Base-by-base conservation (phyloP, 2,113 vertebrate species). In the Gymnocephalus cernua region DNA sequence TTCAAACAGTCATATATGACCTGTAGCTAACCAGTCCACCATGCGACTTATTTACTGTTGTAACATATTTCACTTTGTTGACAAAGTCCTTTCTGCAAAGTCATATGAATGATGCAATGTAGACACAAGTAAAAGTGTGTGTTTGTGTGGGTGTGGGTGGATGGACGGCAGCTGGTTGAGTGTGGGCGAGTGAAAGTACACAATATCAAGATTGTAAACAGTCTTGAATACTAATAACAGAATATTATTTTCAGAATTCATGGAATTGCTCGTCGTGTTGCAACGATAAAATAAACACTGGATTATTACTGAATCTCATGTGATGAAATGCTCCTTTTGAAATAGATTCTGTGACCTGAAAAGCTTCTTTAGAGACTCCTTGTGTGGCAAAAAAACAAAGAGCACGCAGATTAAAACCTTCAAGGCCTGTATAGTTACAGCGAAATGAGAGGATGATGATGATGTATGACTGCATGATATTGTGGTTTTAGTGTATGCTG, bases 101-200 rank as follows among this genome's bases (percentile, higher is more conserved):
- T 70, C 32, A 50, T n/a, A 29, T 3, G 16, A 41, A 27, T 89
- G 63, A 86, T 77, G 87, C 87, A 89, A 83, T 74, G 47, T 86
- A 16, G 61, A 88, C 82, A 85, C 67, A 71, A 61, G 72, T 14
- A 64, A 56, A 79, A 71, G 70, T 75, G 50, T 83, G 54, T 16
- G 18, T 57, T 16, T 72, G 56, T 51, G 67, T 13, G 78, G 9
- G 9, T 68, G 50, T 57, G 67, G 13, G 74, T 78, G 73, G 21
- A 86, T 7, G 74, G 62, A 23, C 16, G 47, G 75, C 11, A 27
- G 29, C 35, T 51, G 84, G 25, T 23, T 47, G 19, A 67, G 16
- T 45, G 82, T 48, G 79, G 73, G 63, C 15, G 16, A 51, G 78
- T 14, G 38, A 79, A 79, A 71, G 73, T 74, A 88, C 67, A 88